Percentiles rank a stretch among this genome's conserved stretches.
Conservation (phyloP, 2,888 invertebrate genomes). For the Phoenoteleia sp. region DNA sequence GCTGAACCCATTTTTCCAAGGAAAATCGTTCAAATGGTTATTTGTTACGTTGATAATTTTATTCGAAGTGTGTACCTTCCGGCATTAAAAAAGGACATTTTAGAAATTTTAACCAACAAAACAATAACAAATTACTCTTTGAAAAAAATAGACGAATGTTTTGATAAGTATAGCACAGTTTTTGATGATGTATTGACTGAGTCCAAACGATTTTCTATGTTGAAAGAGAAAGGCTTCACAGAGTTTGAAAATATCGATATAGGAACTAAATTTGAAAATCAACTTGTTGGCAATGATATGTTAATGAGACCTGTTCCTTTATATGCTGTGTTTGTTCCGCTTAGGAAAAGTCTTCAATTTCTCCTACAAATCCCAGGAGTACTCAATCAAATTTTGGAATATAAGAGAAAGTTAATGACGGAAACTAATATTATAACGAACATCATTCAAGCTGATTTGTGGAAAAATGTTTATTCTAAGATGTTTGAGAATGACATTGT, state of each 20-base stretch:
- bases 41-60: neutral
- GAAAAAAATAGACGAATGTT: constrained; percentile 14
- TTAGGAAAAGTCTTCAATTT: constrained; percentile 15
- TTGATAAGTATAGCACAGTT: neutral
- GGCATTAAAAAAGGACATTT: neutral
- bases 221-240: neutral
- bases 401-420: constrained; percentile 4
- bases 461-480: constrained; percentile 17
- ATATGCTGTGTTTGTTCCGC: neutral
- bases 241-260: neutral
- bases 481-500: neutral
- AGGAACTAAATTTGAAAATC: neutral
- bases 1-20: neutral
- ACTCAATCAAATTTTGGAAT: constrained; percentile 26
- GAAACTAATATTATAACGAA: constrained; percentile 39
- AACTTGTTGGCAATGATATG: neutral
- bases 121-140: too few relatives aligned
- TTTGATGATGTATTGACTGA: constrained; percentile 9
- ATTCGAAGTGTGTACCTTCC: neutral
- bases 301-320: neutral
- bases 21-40: neutral
- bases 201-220: neutral
- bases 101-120: too few relatives aligned
- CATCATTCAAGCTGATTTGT: constrained; percentile 46
- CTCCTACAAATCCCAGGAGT: constrained; percentile 45